Base-by-base conservation (phyloP, 2,888 invertebrate species). In the Priocnemis perturbator region DNA sequence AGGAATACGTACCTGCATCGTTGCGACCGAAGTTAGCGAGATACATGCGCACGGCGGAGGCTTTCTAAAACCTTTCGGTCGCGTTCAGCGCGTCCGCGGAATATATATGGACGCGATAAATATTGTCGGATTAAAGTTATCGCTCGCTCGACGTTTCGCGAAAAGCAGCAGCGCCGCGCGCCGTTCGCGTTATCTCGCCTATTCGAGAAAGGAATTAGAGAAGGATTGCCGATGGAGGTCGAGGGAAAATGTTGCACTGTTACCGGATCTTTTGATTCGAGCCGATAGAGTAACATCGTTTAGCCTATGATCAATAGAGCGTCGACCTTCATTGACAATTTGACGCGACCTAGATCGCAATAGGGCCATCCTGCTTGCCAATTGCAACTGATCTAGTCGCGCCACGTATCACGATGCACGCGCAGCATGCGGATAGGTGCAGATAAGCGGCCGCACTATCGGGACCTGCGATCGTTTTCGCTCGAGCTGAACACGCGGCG, bases 341-440 rank as follows among this genome's bases (percentile, higher is more conserved):
- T 78, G 64, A 74, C 66, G 73, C 76, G 83, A 76, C 84, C 82
- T 82, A 84, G 76, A 81, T 84, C 73, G 79, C 82, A 85, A 85
- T 81, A 83, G 81, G 82, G 78, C 77, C 83, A 83, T 84, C 83
- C 84, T 83, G 83, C 72, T 78, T 78, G 73, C 67, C 74, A 81
- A 78, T 78, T 78, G 76, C 67, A 61, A 67, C 37, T 61, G 70
- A 79, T 74, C 68, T 72, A 68, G 20, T 67, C 61, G 62, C 23
- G 21, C 20, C 64, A 53, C 65, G 55, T 71, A 64, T 50, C 23
- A 63, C 52, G 64, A 52, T 62, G 37, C 37, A 37, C 37, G 37
- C 14, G 14, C 37, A 37, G 65, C 67, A 64, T 64, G 60, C 21
- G 37, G 57, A 69, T 71, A 60, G 19, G 7, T 23, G 26, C n/a